A percentile compares a stretch with the other conserved stretches of the same genome.
phyloP scores from a whole-genome alignment of 2,113 vertebrate genomes.

The Dasypus novemcinctus region DNA sequence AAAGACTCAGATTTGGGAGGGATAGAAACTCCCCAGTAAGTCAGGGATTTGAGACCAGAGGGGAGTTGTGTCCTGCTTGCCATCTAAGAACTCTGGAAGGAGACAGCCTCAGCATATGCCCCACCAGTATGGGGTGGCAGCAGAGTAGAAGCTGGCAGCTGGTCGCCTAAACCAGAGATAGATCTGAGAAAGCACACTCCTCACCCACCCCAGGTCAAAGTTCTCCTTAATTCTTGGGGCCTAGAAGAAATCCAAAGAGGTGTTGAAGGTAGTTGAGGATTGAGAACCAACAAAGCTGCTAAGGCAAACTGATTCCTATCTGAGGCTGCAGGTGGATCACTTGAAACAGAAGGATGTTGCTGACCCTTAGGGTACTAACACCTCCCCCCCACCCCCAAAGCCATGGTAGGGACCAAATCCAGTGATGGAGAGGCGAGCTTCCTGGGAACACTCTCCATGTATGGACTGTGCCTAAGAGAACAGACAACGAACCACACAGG shows the following conservation, averaged over 20 bases:
- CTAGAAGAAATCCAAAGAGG: neutral
- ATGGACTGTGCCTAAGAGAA: neutral
- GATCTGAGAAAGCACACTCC: neutral
- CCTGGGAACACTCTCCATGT: neutral
- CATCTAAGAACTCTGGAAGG: neutral
- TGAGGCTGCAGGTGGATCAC: neutral
- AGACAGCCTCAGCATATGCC: neutral
- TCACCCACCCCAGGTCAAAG: neutral
- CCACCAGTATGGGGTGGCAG: no score
- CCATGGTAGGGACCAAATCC: neutral
- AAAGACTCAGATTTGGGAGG: neutral
- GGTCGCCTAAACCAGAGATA: neutral
- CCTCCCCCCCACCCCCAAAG: neutral
- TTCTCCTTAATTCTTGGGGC: neutral
- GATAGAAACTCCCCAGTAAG: neutral
- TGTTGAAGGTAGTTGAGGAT: neutral
- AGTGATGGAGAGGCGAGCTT: neutral
- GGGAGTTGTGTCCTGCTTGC: neutral
- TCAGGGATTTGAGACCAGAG: neutral
- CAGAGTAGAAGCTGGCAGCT: neutral
- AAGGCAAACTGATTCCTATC: neutral
- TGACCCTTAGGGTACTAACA: neutral
- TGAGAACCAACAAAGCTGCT: neutral
- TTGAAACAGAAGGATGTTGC: neutral
- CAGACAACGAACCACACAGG: neutral